Evolutionary conservation across 2,797 vertebrate species (phyloP).

Genomic region (Falco rusticolus): DNA sequence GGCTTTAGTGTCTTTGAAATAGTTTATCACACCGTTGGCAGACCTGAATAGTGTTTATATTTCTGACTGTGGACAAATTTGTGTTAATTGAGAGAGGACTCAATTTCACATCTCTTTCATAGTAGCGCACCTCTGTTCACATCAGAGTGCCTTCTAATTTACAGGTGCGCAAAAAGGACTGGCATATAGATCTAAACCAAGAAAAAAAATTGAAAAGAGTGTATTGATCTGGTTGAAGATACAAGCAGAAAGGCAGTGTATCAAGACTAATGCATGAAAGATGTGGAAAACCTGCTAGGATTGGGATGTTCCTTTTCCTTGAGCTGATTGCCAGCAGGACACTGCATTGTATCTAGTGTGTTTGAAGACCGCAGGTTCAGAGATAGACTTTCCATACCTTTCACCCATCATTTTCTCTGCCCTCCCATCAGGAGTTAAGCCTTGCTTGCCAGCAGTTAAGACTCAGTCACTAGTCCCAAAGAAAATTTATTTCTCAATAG

Average conservation of each 20-base stretch:
- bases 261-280: neutral
- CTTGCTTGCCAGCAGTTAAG: constrained; percentile 66
- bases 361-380: neutral
- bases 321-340: neutral
- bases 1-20: neutral
- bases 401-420: constrained; percentile 34
- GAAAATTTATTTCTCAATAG: constrained; percentile 79
- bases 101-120: neutral
- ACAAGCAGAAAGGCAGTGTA: accelerated
- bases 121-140: neutral
- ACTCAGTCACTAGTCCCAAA: constrained; percentile 70
- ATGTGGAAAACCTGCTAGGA: neutral
- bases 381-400: constrained; percentile 47
- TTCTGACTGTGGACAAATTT: neutral
- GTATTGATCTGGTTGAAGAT: neutral
- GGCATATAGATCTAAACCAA: neutral
- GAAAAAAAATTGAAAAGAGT: neutral
- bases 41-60: neutral
- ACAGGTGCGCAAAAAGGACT: neutral
- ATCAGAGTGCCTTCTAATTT: neutral
- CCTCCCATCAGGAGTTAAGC: constrained; percentile 59
- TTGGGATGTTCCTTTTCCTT: neutral
- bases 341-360: neutral
- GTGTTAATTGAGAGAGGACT: neutral
- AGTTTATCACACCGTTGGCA: neutral